Base-by-base conservation (phyloP, 1,140 invertebrate genomes). In the Triops cancriformis region DNA sequence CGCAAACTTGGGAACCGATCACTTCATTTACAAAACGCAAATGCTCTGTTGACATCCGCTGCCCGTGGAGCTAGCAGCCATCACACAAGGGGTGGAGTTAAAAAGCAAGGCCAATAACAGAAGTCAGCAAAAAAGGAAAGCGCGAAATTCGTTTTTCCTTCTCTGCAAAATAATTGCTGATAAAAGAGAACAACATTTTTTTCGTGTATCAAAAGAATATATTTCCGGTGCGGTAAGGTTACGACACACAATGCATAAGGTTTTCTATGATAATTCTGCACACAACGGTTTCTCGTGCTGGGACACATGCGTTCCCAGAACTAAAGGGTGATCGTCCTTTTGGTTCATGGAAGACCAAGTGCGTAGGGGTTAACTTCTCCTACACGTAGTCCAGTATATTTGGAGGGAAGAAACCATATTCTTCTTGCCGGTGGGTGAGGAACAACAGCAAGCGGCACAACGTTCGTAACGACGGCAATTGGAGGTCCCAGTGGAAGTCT, bases 351-450 rank as follows among this genome's bases (percentile, higher is more conserved):
- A 64, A 64, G 51, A 64, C 51, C 51, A 64, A 23, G 51, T 6
- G 51, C 51, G 23, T 64, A 64, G 18, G 51, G n/a, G 51, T 64
- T 64, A 64, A 64, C 51, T 23, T 64, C 51, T 64, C n/a, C 51
- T 18, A 64, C 51, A 64, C 23, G 51, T 64, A 64, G 51, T 64
- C 51, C 51, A 14, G 51, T 64, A 64, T 64, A 64, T 64, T 64
- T 64, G 18, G 51, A 14, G 18, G 51, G 51, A 64, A 64, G 51
- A 23, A 64, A 18, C 51, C 51, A 64, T 64, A 64, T 64, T 23
- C 51, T 64, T 64, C 51, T 64, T n/a, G 51, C 10, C 6, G 51
- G 51, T 14, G 51, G n/a, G 7, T 64, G 51, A n/a, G 51, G 51
- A 2, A 64, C 6, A 6, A 64, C 14, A 64, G 51, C 51, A 64